phyloP scores from a whole-genome alignment of 2,113 vertebrate genomes.

The Isurus oxyrinchus region DNA sequence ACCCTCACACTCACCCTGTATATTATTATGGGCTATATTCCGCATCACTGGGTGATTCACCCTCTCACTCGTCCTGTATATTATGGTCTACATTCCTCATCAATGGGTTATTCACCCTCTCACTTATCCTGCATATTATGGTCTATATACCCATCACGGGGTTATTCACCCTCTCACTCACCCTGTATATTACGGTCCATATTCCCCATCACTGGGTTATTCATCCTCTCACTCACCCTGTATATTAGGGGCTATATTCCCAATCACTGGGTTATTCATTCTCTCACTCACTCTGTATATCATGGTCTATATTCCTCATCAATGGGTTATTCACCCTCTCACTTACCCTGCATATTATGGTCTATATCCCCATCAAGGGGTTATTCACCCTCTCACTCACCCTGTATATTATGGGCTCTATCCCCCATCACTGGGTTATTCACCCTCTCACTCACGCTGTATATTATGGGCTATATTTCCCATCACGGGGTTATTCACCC shows the following conservation, averaged over 20 bases:
- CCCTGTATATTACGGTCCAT: neutral
- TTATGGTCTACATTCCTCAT: neutral
- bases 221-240: neutral
- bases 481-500: neutral
- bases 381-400: neutral
- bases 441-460: neutral
- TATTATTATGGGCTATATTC: neutral
- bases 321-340: neutral
- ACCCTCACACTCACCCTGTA: neutral
- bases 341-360: neutral
- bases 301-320: neutral
- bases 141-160: neutral
- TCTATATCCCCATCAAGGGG: neutral
- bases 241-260: neutral
- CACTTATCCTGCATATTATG: neutral
- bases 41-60: neutral
- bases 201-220: neutral
- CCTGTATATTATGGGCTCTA: neutral
- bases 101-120: neutral
- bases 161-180: neutral
- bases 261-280: neutral
- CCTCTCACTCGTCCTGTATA: conserved; percentile 46
- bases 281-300: neutral
- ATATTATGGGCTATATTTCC: neutral
- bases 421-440: neutral